Base-by-base conservation (phyloP, 1,140 invertebrate species). In the Leptopilina boulardi region DNA sequence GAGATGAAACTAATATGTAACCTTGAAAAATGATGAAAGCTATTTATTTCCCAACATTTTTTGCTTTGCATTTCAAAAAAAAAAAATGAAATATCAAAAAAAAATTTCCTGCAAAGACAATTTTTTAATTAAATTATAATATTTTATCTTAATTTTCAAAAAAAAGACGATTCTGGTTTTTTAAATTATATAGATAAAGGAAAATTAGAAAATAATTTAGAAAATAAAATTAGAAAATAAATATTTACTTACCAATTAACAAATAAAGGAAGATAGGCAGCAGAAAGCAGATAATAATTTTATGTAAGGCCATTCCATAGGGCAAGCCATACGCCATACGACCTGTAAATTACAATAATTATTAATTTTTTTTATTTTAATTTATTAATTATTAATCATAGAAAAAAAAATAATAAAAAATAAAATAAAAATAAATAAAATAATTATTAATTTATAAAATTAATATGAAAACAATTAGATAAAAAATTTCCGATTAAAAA, bases 191-290 rank as follows among this genome's bases (percentile, higher is more conserved):
- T 42, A 42, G 13, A 42, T 8, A 42, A 1, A 47, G 44, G 0
- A 23, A 23, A 56, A 0, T 56, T 21, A 56, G 3, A 56, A 19
- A 6, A 18, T 3, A 56, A 56, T 56, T 23, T 3, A 1, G 18
- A 8, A 5, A 19, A 6, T 5, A 54, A 54, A 18, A 77, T 56
- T 26, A 9, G 4, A 19, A 70, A 70, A 75, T 42, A n/a, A n/a
- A n/a, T n/a, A n/a, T n/a, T n/a, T n/a, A 81, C 84, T 86, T 82
- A 87, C 86, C 86, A 59, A 86, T 81, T 77, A 75, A 83, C 1
- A 74, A 73, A 74, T 80, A 80, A 19, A 86, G 72, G 21, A 86
- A 76, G 13, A 54, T 73, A 56, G 78, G 75, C 72, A 87, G 77
- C 66, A 87, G 70, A 71, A 81, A 79, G 74, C 83, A 82, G 30